Evolutionary conservation across 2,888 invertebrate species (phyloP).

Genomic region (Coenonympha arcania): DNA sequence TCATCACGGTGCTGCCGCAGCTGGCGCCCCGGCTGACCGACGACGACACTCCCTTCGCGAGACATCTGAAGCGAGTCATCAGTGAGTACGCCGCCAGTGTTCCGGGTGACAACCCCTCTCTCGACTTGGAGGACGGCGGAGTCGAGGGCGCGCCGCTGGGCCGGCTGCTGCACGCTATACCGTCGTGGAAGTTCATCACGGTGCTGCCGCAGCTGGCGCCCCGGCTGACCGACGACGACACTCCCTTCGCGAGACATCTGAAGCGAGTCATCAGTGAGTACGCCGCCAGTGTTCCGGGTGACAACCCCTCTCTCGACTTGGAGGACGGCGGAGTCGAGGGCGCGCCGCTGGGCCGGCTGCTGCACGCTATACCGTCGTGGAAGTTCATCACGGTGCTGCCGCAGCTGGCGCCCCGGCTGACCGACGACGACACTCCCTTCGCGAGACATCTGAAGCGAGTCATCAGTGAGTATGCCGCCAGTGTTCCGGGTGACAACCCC

Average conservation of each 20-base stretch:
- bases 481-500: conserved; percentile 86
- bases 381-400: conserved; percentile 91
- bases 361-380: conserved; percentile 80
- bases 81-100: conserved; percentile 75
- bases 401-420: conserved; percentile 88
- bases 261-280: conserved; percentile 73
- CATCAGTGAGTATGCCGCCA: conserved; percentile 65
- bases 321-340: conserved; percentile 31
- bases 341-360: conserved; percentile 40
- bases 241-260: conserved; percentile 73
- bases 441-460: conserved; percentile 72
- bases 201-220: conserved; percentile 92
- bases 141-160: conserved; percentile 36
- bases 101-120: conserved; percentile 81
- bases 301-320: conserved; percentile 75
- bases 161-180: conserved; percentile 71
- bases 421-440: conserved; percentile 70
- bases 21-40: conserved; percentile 84
- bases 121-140: conserved; percentile 43
- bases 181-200: conserved; percentile 87
- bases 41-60: conserved; percentile 69
- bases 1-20: conserved; percentile 89
- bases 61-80: conserved; percentile 74
- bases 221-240: conserved; percentile 76
- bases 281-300: conserved; percentile 80